Conservation (phyloP, 1,140 invertebrate genomes). For the Drosophila albomicans region DNA sequence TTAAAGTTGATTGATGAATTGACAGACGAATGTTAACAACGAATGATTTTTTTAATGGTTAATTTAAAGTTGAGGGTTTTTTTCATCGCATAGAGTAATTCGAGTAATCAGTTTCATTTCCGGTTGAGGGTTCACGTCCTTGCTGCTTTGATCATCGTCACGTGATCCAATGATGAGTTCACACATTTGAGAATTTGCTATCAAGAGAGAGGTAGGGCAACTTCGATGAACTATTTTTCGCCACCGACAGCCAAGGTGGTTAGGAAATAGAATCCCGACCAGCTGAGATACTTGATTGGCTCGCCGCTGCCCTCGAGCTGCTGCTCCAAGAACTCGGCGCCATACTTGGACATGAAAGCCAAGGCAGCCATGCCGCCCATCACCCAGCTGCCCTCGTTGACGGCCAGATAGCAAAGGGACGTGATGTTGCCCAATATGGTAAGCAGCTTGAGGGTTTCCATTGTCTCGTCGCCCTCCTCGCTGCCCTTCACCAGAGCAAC, state of each 20-base stretch:
- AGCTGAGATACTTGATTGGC: slow-evolving; percentile 50
- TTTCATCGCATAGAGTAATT: not conserved
- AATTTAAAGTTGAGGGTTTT: not conserved
- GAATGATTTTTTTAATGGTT: not conserved
- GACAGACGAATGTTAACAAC: not conserved
- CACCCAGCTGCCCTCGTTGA: slow-evolving; percentile 64
- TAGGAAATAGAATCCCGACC: slow-evolving; percentile 56
- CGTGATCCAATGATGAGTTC: too few species aligned
- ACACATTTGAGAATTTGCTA: too few species aligned
- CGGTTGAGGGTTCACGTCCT: not conserved
- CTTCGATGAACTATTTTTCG: not conserved
- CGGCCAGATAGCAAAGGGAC: slow-evolving; percentile 60
- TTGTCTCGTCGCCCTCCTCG: not conserved
- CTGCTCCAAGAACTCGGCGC: slow-evolving; percentile 42
- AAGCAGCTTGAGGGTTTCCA: slow-evolving; percentile 57
- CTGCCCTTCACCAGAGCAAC: slow-evolving; percentile 24
- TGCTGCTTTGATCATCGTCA: not conserved
- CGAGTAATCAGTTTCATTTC: not conserved
- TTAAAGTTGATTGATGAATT: too few species aligned
- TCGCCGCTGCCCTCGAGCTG: slow-evolving; percentile 21
- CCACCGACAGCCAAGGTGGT: slow-evolving; percentile 35
- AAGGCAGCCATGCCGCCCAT: slow-evolving; percentile 69
- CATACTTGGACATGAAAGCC: slow-evolving; percentile 71
- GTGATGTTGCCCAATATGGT: slow-evolving; percentile 75
- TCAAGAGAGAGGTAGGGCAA: not conserved